These are phyloP conservation scores for Phenganax subtilis DNA, from an alignment of 92 coral and sea anemone species.

Conservation along the genomic window DNA sequence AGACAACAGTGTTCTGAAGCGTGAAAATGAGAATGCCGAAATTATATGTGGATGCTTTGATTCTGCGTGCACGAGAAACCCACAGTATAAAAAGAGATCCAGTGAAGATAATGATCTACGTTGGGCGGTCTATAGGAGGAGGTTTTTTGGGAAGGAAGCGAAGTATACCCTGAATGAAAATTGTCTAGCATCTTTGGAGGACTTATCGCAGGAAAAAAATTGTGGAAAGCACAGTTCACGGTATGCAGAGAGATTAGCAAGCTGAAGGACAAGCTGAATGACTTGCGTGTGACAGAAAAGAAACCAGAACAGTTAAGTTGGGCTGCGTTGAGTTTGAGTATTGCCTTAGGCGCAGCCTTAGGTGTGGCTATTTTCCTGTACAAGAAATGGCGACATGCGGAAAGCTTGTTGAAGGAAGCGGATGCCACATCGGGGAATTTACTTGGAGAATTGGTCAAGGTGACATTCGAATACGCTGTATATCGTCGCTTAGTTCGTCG, in stretches of 20 bases:
- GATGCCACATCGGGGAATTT: not conserved
- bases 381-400: not conserved
- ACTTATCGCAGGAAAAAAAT: not conserved
- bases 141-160: not conserved
- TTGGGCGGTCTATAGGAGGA: not conserved
- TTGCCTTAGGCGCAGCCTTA: not conserved
- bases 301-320: not conserved
- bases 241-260: too few species aligned
- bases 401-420: not conserved
- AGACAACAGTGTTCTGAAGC: not conserved
- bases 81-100: not conserved
- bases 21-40: not conserved
- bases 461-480: too few species aligned
- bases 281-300: not conserved
- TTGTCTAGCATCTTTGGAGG: not conserved
- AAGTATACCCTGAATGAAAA: not conserved
- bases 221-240: not conserved
- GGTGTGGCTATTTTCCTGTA: not conserved
- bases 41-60: conserved; percentile 12
- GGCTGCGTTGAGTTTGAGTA: not conserved
- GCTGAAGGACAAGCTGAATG: not conserved
- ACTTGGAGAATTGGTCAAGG: too few species aligned
- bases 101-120: conserved; percentile 21
- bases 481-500: too few species aligned
- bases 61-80: not conserved